phyloP scores from a whole-genome alignment of 2,888 invertebrate species.

The Conchocele bisecta region DNA sequence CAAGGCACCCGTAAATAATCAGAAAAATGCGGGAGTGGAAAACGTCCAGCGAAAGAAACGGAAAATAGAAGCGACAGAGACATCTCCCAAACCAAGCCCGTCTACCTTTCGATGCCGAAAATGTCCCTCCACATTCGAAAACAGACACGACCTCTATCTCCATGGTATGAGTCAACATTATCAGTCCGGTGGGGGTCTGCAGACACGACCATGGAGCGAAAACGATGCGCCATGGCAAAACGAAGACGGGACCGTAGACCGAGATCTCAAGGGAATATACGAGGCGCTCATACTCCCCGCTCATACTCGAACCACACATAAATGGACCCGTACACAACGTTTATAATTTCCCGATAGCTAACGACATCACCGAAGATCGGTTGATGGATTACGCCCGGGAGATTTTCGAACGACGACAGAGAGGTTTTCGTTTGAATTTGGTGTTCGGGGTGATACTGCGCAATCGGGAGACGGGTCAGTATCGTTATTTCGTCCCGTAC shows the following conservation, averaged over 20 bases:
- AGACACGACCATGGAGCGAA: constrained; percentile 1
- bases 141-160: constrained; percentile 20
- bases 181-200: constrained; percentile 14
- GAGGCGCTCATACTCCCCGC: constrained; percentile 15
- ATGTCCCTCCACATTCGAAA: constrained; percentile 4
- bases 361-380: constrained; percentile 6
- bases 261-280: not conserved
- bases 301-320: constrained; percentile 4
- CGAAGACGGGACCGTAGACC: not conserved
- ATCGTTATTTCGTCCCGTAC: constrained; percentile 49
- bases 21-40: not conserved
- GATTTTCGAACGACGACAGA: not conserved
- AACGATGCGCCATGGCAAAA: not conserved
- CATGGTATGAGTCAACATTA: constrained; percentile 20
- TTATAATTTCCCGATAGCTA: constrained; percentile 11
- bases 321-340: constrained; percentile 5
- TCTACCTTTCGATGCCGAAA: constrained; percentile 8
- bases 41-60: not conserved
- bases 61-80: not conserved
- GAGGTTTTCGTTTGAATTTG: constrained; percentile 11
- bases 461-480: constrained; percentile 42
- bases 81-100: not conserved
- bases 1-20: not conserved
- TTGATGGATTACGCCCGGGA: constrained; percentile 5
- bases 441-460: constrained; percentile 1